A percentile compares a stretch with the other conserved stretches of the same genome.
Conservation (phyloP, 2,113 vertebrate species). For the Fregata magnificens region DNA sequence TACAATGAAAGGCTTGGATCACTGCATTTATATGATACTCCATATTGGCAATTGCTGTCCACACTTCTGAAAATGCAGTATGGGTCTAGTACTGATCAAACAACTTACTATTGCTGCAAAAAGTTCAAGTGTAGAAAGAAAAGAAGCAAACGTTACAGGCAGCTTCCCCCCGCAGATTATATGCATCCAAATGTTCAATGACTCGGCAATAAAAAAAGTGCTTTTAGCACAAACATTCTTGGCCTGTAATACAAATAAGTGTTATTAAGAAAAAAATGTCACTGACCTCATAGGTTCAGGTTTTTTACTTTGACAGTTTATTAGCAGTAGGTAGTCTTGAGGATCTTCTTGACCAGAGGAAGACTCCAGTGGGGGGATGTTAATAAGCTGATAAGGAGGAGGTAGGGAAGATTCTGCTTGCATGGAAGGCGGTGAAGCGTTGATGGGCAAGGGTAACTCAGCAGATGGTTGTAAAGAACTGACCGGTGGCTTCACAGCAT, state of each 20-base stretch:
- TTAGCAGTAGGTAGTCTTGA: conserved; percentile 95
- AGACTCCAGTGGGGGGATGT: conserved; percentile 84
- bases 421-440: conserved; percentile 58
- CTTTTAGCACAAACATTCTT: not conserved
- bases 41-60: not conserved
- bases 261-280: not conserved
- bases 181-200: not conserved
- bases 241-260: not conserved
- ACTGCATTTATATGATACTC: not conserved
- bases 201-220: fast-evolving
- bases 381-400: conserved; percentile 93
- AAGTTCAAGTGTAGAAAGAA: not conserved
- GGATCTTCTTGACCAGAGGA: conserved; percentile 91
- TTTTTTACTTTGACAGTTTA: conserved; percentile 98
- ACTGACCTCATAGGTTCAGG: conserved; percentile 91
- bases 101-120: not conserved
- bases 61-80: not conserved
- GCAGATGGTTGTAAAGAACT: conserved; percentile 77
- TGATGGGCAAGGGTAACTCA: conserved; percentile 82
- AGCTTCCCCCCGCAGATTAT: not conserved
- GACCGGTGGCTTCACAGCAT: conserved; percentile 84
- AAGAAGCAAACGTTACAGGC: not conserved
- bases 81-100: not conserved
- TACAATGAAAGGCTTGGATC: not conserved
- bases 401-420: conserved; percentile 80